phyloP scores from a whole-genome alignment of 2,797 vertebrate genomes.

The Limnodromus scolopaceus region DNA sequence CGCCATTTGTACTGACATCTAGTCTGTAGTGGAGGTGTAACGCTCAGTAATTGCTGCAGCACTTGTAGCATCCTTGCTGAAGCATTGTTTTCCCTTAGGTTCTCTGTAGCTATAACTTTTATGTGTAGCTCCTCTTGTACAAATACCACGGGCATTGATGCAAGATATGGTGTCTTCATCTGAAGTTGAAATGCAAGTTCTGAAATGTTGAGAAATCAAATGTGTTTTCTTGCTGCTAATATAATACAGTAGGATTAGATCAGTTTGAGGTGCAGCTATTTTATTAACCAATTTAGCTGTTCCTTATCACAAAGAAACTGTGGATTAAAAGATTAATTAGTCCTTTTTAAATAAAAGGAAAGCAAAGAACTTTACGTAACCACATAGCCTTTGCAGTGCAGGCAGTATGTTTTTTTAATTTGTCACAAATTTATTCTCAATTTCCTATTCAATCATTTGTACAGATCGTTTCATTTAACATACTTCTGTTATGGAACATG shows the following conservation, averaged over 20 bases:
- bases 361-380: neutral
- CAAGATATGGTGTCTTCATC: neutral
- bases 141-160: rapidly evolving
- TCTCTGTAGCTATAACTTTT: neutral
- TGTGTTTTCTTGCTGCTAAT: neutral
- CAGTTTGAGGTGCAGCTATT: neutral
- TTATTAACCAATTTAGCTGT: neutral
- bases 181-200: neutral
- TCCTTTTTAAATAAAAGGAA: neutral
- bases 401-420: neutral
- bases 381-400: neutral
- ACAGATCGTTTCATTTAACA: neutral
- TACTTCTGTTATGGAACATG: neutral
- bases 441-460: neutral
- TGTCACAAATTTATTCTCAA: neutral
- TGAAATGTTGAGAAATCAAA: neutral
- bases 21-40: neutral
- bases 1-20: neutral
- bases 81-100: neutral
- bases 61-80: neutral
- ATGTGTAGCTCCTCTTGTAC: neutral
- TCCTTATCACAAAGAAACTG: neutral
- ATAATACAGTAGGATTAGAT: neutral
- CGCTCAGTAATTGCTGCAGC: neutral
- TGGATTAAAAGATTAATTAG: neutral